Evolutionary conservation across 92 coral and sea anemone genomes (phyloP).

Genomic region (Porites evermanni): DNA sequence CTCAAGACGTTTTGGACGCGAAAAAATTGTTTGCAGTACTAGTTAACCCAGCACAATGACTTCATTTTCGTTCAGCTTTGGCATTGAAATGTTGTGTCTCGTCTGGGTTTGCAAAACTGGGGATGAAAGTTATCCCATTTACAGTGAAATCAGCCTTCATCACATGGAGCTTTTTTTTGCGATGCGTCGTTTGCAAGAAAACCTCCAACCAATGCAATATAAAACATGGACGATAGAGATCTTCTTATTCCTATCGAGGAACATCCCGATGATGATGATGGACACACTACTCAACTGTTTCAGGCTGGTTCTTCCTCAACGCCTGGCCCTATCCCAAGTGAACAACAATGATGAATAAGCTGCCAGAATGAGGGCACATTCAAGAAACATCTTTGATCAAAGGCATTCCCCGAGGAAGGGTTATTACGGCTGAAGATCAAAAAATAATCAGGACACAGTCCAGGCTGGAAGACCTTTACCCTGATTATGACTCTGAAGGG

Average conservation of each 20-base stretch:
- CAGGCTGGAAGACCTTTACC: too few relatives aligned
- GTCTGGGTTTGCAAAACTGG: conserved; percentile 8
- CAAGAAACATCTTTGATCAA: neutral
- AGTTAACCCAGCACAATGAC: conserved; percentile 18
- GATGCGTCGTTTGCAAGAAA: too few relatives aligned
- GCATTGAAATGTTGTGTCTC: conserved; percentile 9
- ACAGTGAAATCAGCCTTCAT: neutral
- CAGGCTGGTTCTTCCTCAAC: neutral
- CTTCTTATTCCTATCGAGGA: too few relatives aligned
- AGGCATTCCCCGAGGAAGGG: neutral
- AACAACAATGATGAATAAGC: neutral
- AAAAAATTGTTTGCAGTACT: neutral
- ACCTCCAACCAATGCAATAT: too few relatives aligned
- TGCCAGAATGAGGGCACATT: neutral
- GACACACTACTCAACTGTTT: neutral
- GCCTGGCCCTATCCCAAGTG: neutral
- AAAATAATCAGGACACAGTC: neutral
- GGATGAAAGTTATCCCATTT: conserved; percentile 16
- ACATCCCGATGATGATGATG: neutral
- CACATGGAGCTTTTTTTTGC: conserved; percentile 3
- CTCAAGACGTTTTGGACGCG: conserved; percentile 23
- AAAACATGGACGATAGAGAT: too few relatives aligned
- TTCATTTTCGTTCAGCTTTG: conserved; percentile 33
- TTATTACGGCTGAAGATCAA: neutral
- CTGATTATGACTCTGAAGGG: too few relatives aligned